Evolutionary conservation across 2,888 invertebrate species (phyloP).

Genomic region (Patella ulyssiponensis): DNA sequence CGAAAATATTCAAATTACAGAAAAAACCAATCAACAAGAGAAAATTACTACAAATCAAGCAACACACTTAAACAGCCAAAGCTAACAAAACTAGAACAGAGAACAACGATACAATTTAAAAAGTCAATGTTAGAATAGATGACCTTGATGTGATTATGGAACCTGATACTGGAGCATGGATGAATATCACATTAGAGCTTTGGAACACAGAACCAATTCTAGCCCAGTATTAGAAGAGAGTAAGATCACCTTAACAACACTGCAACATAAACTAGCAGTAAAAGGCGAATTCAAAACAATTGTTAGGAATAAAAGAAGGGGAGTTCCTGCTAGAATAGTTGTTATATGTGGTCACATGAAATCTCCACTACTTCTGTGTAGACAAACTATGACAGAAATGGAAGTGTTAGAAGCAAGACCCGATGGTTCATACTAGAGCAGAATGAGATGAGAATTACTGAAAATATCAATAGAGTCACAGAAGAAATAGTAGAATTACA

Average conservation of each 20-base stretch:
- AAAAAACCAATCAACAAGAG: not conserved
- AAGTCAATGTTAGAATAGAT: conserved; percentile 7
- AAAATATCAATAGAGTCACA: not conserved
- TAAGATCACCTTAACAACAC: conserved; percentile 4
- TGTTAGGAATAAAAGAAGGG: conserved; percentile 13
- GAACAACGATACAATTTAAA: not conserved
- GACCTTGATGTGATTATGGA: not conserved
- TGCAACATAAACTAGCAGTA: conserved; percentile 1
- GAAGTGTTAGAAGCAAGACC: conserved; percentile 23
- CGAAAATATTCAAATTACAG: not conserved
- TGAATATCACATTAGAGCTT: conserved; percentile 29
- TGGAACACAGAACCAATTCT: conserved; percentile 12
- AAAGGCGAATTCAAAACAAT: conserved; percentile 22
- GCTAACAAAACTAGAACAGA: no score
- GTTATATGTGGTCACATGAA: conserved; percentile 17
- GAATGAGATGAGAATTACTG: conserved; percentile 10
- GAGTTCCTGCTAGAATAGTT: conserved; percentile 6
- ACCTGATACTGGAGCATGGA: conserved; percentile 31
- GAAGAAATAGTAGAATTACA: conserved; percentile 5
- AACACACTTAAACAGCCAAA: not conserved
- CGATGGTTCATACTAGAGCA: conserved; percentile 16
- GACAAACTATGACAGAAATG: conserved; percentile 16
- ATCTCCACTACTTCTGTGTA: conserved; percentile 25
- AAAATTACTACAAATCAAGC: not conserved
- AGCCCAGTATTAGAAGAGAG: not conserved